phyloP scores from a whole-genome alignment of 64 coral and sea anemone species.

The Dendronephthya gigantea region DNA sequence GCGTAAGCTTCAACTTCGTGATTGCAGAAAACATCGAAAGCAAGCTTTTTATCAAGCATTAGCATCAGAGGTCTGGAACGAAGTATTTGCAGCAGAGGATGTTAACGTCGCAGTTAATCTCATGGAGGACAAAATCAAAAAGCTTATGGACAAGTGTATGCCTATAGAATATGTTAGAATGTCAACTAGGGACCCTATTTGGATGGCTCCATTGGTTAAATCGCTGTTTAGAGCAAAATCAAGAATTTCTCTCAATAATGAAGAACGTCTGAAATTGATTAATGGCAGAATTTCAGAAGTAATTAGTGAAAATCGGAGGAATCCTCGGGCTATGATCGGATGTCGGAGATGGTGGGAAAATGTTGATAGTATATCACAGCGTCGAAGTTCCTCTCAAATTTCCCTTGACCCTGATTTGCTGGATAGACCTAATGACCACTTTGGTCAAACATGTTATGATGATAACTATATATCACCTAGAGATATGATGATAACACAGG shows the following conservation, averaged over 20 bases:
- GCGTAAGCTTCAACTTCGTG: constrained; percentile 16
- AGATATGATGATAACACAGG: not conserved
- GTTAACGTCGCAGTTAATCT: constrained; percentile 17
- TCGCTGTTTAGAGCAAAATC: constrained; percentile 23
- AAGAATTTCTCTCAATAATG: constrained; percentile 13
- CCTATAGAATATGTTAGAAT: constrained; percentile 12
- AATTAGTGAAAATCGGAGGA: constrained; percentile 29
- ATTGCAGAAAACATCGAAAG: constrained; percentile 30
- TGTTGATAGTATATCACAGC: too few species aligned
- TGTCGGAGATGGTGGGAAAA: too few species aligned
- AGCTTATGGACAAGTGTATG: constrained; percentile 37
- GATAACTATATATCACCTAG: too few species aligned
- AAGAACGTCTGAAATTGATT: not conserved
- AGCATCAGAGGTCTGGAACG: not conserved
- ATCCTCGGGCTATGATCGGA: too few species aligned
- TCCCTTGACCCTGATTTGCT: too few species aligned
- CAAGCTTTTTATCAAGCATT: not conserved
- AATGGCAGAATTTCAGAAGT: constrained; percentile 28
- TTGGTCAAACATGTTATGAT: too few species aligned
- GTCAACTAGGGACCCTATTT: constrained; percentile 31
- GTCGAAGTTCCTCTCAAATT: too few species aligned
- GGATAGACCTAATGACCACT: too few species aligned
- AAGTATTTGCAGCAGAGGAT: constrained; percentile 3
- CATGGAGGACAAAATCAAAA: not conserved
- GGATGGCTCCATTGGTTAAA: not conserved